A percentile compares a stretch with the other conserved stretches of the same genome.
These are phyloP conservation scores for Drosophila prosaltans DNA, from an alignment of 1,140 invertebrate genomes.

Conservation along the genomic window DNA sequence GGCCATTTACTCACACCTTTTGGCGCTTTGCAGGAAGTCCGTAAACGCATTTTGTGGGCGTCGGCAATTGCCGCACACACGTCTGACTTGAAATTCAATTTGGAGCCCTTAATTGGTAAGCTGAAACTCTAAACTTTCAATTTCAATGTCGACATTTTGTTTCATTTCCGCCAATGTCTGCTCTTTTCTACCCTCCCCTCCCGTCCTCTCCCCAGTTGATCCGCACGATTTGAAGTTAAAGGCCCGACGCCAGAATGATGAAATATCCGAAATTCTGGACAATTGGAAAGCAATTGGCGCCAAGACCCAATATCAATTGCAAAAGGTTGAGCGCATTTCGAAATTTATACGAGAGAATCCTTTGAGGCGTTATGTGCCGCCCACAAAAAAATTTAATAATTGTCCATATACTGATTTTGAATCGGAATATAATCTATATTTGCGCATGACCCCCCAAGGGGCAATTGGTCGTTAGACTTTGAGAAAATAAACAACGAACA, in stretches of 20 bases:
- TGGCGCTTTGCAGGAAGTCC: conserved; percentile 78
- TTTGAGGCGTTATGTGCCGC: conserved; percentile 62
- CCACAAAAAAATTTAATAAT: conserved; percentile 55
- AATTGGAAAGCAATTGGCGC: conserved; percentile 60
- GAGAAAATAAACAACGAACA: background rate
- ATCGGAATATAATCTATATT: conserved; percentile 69
- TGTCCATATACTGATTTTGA: conserved; percentile 68
- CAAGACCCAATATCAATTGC: conserved; percentile 54
- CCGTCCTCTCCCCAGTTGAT: conserved; percentile 52
- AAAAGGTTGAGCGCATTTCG: conserved; percentile 63
- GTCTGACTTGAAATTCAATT: conserved; percentile 79
- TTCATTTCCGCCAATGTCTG: conserved; percentile 46
- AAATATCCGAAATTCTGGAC: conserved; percentile 69
- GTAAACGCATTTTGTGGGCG: conserved; percentile 81
- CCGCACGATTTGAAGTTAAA: conserved; percentile 61
- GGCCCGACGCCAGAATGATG: conserved; percentile 62
- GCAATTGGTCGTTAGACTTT: conserved; percentile 22
- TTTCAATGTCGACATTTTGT: conserved; percentile 37
- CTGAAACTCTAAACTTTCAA: conserved; percentile 25
- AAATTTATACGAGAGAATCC: conserved; percentile 72
- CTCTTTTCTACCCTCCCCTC: background rate
- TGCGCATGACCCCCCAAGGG: conserved; percentile 66
- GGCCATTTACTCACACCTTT: conserved; percentile 72
- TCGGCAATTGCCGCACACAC: conserved; percentile 73
- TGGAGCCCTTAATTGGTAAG: conserved; percentile 76